Evolutionary conservation across 2,113 vertebrate species (phyloP).

Genomic region (Calonectris borealis): DNA sequence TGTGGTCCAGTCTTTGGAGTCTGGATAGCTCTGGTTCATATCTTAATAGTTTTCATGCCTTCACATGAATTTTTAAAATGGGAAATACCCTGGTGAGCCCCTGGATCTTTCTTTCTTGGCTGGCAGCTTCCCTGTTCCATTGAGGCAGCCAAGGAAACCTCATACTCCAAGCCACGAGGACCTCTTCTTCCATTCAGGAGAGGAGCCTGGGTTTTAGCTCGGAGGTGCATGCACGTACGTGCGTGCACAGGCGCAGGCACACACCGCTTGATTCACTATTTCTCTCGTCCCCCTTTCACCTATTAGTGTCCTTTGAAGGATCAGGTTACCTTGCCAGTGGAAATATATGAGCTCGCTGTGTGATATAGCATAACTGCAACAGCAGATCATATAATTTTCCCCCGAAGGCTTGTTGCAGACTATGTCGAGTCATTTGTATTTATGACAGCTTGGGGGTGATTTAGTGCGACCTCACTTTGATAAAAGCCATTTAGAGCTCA

Average conservation of each 20-base stretch:
- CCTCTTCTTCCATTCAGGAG: neutral
- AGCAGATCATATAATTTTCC: slow-evolving; percentile 78
- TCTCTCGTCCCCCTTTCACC: slow-evolving; percentile 18
- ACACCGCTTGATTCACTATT: neutral
- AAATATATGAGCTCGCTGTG: slow-evolving; percentile 72
- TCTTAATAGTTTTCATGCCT: slow-evolving; percentile 41
- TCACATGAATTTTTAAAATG: slow-evolving; percentile 46
- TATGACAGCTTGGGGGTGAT: slow-evolving; percentile 75
- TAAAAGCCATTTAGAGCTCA: slow-evolving; percentile 80
- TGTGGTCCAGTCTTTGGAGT: slow-evolving; percentile 40
- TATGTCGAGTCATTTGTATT: slow-evolving; percentile 78
- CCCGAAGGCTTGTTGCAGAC: slow-evolving; percentile 76
- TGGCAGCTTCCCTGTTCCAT: neutral
- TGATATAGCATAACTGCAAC: slow-evolving; percentile 76
- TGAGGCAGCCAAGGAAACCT: slow-evolving; percentile 13
- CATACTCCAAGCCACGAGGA: neutral
- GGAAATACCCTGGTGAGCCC: slow-evolving; percentile 33
- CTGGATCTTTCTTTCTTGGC: neutral
- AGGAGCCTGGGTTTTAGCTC: neutral
- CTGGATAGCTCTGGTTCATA: slow-evolving; percentile 30
- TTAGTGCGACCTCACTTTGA: slow-evolving; percentile 78
- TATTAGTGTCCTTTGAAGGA: slow-evolving; percentile 69
- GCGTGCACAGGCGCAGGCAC: neutral
- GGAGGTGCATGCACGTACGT: neutral
- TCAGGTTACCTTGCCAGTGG: slow-evolving; percentile 74